A percentile compares a stretch with the other conserved stretches of the same genome.
Evolutionary conservation across 2,888 invertebrate genomes (phyloP).

Genomic region (Aplocera efformata): DNA sequence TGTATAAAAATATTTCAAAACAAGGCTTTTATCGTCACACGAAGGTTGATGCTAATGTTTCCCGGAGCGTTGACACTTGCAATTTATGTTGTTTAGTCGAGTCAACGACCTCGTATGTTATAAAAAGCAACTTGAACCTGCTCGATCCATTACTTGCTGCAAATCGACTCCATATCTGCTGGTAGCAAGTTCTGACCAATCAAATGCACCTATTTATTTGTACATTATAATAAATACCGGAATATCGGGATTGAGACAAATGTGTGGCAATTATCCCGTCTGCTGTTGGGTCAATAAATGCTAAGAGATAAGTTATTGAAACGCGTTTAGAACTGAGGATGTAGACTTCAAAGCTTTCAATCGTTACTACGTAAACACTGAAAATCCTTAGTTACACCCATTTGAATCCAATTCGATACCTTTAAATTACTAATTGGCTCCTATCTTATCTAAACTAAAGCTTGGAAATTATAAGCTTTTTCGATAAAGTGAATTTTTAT

Average conservation of each 20-base stretch:
- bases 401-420: constrained; percentile 12
- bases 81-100: constrained; percentile 55
- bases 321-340: constrained; percentile 4
- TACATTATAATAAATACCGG: constrained; percentile 15
- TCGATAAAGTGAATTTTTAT: too few species aligned
- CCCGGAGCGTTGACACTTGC: constrained; percentile 55
- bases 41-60: constrained; percentile 40
- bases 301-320: constrained; percentile 12
- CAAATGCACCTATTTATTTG: constrained; percentile 20
- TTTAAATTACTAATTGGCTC: neutral
- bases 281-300: too few species aligned
- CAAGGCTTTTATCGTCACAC: constrained; percentile 1
- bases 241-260: constrained; percentile 4
- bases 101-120: constrained; percentile 60
- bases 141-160: constrained; percentile 56
- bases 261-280: constrained; percentile 1
- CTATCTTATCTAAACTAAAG: constrained; percentile 3
- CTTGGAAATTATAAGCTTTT: too few species aligned
- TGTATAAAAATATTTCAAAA: too few species aligned
- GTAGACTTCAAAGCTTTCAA: constrained; percentile 2
- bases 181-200: constrained; percentile 34
- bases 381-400: constrained; percentile 11
- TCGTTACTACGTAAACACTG: constrained; percentile 4
- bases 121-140: constrained; percentile 71
- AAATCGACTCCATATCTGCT: constrained; percentile 71